Evolutionary conservation across 2,888 invertebrate genomes (phyloP), one percentile per base, ranked within the genome.

Genomic region (Drosophila villosipedis): DNA sequence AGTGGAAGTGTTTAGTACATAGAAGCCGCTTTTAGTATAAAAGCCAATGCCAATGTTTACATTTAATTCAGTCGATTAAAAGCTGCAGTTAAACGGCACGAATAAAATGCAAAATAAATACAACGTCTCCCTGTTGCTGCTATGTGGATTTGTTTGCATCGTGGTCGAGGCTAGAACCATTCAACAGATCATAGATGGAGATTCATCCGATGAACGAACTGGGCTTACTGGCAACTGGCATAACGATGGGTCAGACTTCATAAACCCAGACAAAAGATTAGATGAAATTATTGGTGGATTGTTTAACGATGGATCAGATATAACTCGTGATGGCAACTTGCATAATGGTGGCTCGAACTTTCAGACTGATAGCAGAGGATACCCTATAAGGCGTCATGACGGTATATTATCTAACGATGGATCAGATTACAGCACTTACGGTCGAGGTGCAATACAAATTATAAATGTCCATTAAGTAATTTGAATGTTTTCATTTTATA

Each of bases 1-100:
- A n/a, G 16, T 16, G 37, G 4, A 22, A 4, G 35, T 31, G 43
- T 10, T 19, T 22, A 22, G 4, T 25, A n/a, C 0, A 28, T 19
- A 41, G 37, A 31, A 53, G 6, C 25, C 12, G 55, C 33, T 16
- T 25, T 47, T 62, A 30, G 61, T 78, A 81, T 83, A 81, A 72
- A 81, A 81, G 59, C 53, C 19, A 22, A 14, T 52, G 37, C 35
- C 25, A 16, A 5, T 30, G 25, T 4, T 35, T 22, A n/a, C 2
- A 33, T 43, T 55, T 49, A 37, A 53, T 63, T 77, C 57, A 81
- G 67, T 81, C 28, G 52, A 57, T 57, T 49, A 28, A 14, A 19
- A 37, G 1, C 19, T 14, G 37, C 63, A 43, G 30, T 30, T 53
- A 35, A 25, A 50, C 22, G 19, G 12, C 5, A 33, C 14, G n/a